Evolutionary conservation across 2,113 vertebrate species (phyloP).

Genomic region (Silurus meridionalis): DNA sequence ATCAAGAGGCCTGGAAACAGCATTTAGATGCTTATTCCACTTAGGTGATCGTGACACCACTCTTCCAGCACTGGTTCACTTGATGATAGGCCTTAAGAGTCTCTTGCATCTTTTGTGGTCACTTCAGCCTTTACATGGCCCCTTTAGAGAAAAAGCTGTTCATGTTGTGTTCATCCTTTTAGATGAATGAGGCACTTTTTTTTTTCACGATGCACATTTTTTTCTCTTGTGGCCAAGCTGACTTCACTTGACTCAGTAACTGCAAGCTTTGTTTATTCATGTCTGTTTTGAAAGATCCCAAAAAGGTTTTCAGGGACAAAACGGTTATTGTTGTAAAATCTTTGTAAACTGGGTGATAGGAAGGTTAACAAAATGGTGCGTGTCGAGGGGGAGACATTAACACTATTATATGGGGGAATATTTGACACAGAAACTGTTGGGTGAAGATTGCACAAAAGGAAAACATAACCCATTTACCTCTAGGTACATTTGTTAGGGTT

Average conservation of each 20-base stretch:
- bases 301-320: constrained; percentile 39
- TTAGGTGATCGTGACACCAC: constrained; percentile 51
- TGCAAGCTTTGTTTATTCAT: constrained; percentile 45
- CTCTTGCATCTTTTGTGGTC: constrained; percentile 44
- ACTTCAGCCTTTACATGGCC: constrained; percentile 22
- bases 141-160: constrained; percentile 20
- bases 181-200: constrained; percentile 42
- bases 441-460: background rate
- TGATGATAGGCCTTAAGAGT: constrained; percentile 50
- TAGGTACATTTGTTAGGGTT: background rate
- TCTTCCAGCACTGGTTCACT: constrained; percentile 44
- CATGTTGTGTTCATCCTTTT: constrained; percentile 46
- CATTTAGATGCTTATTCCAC: constrained; percentile 48
- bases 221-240: constrained; percentile 42
- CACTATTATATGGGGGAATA: background rate
- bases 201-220: constrained; percentile 38
- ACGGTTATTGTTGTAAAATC: constrained; percentile 42
- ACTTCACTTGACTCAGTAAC: constrained; percentile 41
- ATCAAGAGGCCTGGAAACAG: constrained; percentile 44
- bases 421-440: background rate
- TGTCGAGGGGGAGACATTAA: background rate
- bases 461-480: background rate
- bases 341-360: constrained; percentile 29
- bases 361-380: constrained; percentile 2
- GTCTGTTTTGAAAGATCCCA: constrained; percentile 39